Evolutionary conservation across 2,797 vertebrate genomes (phyloP), one percentile per base, ranked within the genome.

Genomic region (Prionace glauca): DNA sequence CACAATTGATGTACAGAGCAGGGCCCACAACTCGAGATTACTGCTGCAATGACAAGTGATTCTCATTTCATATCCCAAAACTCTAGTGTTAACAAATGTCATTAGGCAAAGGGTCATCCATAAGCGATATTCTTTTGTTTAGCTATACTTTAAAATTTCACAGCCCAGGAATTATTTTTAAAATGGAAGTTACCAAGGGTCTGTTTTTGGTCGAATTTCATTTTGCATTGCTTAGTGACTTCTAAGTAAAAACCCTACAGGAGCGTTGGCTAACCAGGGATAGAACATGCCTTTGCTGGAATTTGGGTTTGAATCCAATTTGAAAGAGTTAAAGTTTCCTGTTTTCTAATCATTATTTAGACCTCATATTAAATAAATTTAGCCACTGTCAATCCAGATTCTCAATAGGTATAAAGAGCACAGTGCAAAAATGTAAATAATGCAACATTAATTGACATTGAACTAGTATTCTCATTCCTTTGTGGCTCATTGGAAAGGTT

Each of bases 231-330:
- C 26, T 72, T 72, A 29, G 36, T 94, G 36, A 71, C 9, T 26
- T 93, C 71, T 71, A 24, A 93, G 72, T 24, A 41, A 94, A 74
- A 74, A 29, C 3, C 2, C 50, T 56, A 26, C 14, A 56, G 45
- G 69, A 56, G 45, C 8, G 32, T 41, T 72, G 41, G 92, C 5
- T 74, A 71, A 56, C 69, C 50, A 14, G 29, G 10, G 29, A 32
- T 74, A 60, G 24, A 74, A 32, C 22, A 72, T 41, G 32, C 26
- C 45, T 74, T 95, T 95, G 41, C 22, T 77, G 36, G 71, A 72
- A 95, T 16, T 77, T n/a, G 69, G 26, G 32, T 95, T 95, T 77
- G 93, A 95, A 56, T 74, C 71, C 93, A 95, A 74, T 50, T 26
- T 95, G 93, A 77, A 29, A 7, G 45, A 7, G 45, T 77, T 72